Percentiles rank a stretch among this genome's conserved stretches.
phyloP scores from a whole-genome alignment of 1,140 invertebrate genomes.

The Rhopalosiphum padi region DNA sequence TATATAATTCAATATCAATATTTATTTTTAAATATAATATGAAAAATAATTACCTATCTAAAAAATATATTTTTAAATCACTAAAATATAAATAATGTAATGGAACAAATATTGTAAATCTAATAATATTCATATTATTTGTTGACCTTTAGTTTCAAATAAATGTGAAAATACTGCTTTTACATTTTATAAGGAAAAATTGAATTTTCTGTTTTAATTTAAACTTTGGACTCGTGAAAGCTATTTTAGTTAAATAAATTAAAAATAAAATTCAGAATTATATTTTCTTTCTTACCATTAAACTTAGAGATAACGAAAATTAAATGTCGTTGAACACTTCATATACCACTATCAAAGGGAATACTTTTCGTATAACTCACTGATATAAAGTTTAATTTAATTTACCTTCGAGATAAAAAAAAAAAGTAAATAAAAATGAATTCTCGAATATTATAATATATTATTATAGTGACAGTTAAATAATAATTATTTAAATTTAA shows the following conservation, averaged over 20 bases:
- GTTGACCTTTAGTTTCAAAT: neutral
- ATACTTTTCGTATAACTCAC: neutral
- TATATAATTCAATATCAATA: neutral
- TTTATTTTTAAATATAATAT: neutral
- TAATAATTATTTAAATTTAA: neutral
- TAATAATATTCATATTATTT: neutral
- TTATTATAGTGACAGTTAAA: neutral
- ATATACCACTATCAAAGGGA: neutral
- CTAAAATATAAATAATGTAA: neutral
- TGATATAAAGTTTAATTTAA: conserved; percentile 35
- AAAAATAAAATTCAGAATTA: conserved; percentile 1
- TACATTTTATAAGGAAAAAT: neutral
- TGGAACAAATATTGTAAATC: neutral
- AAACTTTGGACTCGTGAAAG: neutral
- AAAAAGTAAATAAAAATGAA: too few species aligned
- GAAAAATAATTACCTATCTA: neutral
- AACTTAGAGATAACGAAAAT: conserved; percentile 29
- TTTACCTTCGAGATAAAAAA: neutral
- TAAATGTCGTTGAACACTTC: conserved; percentile 11
- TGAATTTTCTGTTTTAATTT: conserved; percentile 30
- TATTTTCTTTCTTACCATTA: conserved; percentile 26
- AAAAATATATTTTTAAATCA: neutral
- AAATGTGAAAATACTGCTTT: neutral
- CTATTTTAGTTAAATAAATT: conserved; percentile 27
- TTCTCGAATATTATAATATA: conserved; percentile 33